Percentiles rank a stretch among this genome's conserved stretches.
Evolutionary conservation across 2,888 invertebrate species (phyloP).

Genomic region (Invenusta paracnida): DNA sequence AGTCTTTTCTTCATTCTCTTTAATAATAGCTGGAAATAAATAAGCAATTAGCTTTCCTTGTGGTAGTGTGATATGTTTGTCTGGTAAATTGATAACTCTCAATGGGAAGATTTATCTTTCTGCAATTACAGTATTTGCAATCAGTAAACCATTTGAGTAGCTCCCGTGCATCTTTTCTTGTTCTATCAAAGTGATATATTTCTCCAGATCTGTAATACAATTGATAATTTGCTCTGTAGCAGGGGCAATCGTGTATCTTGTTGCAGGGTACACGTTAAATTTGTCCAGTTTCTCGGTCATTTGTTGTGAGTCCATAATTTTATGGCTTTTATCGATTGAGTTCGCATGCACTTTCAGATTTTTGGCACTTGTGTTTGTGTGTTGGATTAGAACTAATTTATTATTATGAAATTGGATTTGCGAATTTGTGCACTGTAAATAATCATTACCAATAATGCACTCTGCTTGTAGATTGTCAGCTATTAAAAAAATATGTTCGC

Average conservation of each 20-base stretch:
- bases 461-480: neutral
- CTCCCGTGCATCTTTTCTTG: neutral
- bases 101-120: neutral
- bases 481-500: neutral
- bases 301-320: neutral
- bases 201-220: neutral
- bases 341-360: neutral
- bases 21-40: neutral
- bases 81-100: neutral
- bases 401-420: neutral
- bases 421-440: neutral
- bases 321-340: too few species aligned
- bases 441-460: neutral
- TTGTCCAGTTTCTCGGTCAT: neutral
- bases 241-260: neutral
- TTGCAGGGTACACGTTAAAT: neutral
- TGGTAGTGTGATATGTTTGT: neutral
- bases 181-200: neutral
- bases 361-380: neutral
- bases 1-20: neutral
- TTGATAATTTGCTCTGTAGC: neutral
- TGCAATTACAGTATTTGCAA: neutral
- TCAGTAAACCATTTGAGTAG: neutral
- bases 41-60: neutral
- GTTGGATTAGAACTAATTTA: neutral